Evolutionary conservation across 2,113 vertebrate genomes (phyloP).

Genomic region (Scortum barcoo): DNA sequence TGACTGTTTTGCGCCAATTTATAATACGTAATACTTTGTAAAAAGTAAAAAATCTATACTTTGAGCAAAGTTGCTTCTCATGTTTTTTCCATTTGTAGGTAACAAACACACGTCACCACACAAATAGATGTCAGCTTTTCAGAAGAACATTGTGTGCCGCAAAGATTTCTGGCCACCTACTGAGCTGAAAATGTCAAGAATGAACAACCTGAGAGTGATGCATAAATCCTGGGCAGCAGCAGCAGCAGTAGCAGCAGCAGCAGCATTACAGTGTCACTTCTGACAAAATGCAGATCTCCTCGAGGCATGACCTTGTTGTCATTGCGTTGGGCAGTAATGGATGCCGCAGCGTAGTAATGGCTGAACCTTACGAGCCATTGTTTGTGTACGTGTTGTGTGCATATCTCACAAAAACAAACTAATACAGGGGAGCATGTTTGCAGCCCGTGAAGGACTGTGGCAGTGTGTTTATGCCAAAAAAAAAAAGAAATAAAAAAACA

Average conservation of each 20-base stretch:
- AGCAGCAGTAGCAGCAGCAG: slow-evolving; percentile 21
- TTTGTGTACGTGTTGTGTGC: slow-evolving; percentile 18
- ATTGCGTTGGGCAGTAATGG: slow-evolving; percentile 50
- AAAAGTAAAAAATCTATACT: not conserved
- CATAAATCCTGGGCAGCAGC: slow-evolving; percentile 49
- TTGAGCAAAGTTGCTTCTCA: slow-evolving; percentile 5
- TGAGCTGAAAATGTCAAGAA: slow-evolving; percentile 72
- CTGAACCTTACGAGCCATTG: slow-evolving; percentile 26
- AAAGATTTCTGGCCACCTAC: slow-evolving; percentile 53
- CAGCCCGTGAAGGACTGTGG: slow-evolving; percentile 40
- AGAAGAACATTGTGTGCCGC: slow-evolving; percentile 51
- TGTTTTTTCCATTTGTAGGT: slow-evolving; percentile 1
- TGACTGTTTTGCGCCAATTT: not conserved
- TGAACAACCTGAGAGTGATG: slow-evolving; percentile 46
- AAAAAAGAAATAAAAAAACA: too few species aligned
- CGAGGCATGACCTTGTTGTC: slow-evolving; percentile 62
- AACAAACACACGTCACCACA: slow-evolving; percentile 9
- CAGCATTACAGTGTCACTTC: slow-evolving; percentile 47
- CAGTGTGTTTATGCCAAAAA: slow-evolving; percentile 8
- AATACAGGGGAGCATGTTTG: slow-evolving; percentile 1
- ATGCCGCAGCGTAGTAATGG: slow-evolving; percentile 34
- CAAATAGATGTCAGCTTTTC: slow-evolving; percentile 44
- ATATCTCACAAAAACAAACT: slow-evolving; percentile 14
- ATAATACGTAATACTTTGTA: not conserved
- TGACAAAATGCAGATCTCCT: slow-evolving; percentile 66